Evolutionary conservation across 1,140 invertebrate genomes (phyloP), one percentile per base, ranked within the genome.

Genomic region (Popillia japonica): DNA sequence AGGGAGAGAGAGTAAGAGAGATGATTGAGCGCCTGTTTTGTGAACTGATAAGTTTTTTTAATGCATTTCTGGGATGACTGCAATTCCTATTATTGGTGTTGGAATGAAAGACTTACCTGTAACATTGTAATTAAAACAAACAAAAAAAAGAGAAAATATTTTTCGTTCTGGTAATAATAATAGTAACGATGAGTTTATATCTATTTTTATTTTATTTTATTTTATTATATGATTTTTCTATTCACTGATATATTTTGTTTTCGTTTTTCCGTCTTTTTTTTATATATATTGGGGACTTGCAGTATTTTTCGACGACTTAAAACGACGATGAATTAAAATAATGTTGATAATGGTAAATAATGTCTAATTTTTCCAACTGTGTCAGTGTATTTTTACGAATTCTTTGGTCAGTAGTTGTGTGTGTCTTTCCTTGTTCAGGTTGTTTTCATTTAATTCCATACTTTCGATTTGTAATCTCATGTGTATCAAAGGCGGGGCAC

Each of bases 31-130:
- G 80, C 73, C 76, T 82, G 82, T 77, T 76, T 61, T 76, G 17
- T 79, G 78, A 79, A 79, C 59, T 40, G 27, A 75, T 68, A n/a
- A 76, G 61, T 80, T 74, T 78, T 78, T 77, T 73, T 59, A 72
- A 72, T 80, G 77, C 77, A 77, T 80, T 80, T 76, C 61, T 74
- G 77, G 78, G 72, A 80, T 80, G 80, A 80, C 79, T 81, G 80
- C 72, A 82, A 81, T 83, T 81, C 80, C 80, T 82, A 80, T 68
- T 83, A 80, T 83, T 82, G 84, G 83, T 86, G 85, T 86, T 82
- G 84, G 85, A 85, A 83, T 85, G 85, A 83, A 83, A 86, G 83
- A 78, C 84, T 83, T 83, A 82, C 82, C 80, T 83, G 82, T 84
- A 84, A 83, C 76, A 84, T 68, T 79, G 75, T 81, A 80, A 81